Percentiles rank a stretch among this genome's conserved stretches.
These are phyloP conservation scores for Pelvicachromis taeniatus DNA, from an alignment of 2,113 vertebrate genomes.

Conservation along the genomic window DNA sequence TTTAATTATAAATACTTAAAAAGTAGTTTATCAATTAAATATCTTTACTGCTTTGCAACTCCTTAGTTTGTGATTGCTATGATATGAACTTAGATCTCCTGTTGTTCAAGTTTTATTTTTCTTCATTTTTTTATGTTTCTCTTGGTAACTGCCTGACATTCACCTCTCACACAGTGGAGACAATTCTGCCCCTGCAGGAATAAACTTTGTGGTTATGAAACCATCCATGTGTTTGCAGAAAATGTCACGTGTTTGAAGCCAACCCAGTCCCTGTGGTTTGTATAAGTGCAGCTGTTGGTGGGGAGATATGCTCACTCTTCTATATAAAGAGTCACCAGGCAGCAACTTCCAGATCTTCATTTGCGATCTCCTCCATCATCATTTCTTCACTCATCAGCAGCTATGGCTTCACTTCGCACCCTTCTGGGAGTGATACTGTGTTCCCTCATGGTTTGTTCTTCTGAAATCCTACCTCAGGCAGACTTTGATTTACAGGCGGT, in stretches of 20 bases:
- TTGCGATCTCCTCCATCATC: neutral
- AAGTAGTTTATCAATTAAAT: neutral
- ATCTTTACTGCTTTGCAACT: neutral
- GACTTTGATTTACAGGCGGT: conserved; percentile 80
- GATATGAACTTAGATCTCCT: neutral
- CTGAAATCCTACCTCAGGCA: conserved; percentile 42
- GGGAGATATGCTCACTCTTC: neutral
- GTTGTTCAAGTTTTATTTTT: neutral
- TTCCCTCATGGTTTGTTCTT: conserved; percentile 6
- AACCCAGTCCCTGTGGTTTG: conserved; percentile 15
- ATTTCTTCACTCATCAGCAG: neutral
- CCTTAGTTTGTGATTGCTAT: neutral
- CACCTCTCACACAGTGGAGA: neutral
- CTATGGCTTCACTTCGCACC: conserved; percentile 41
- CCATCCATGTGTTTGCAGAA: neutral
- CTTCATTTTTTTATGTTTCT: neutral
- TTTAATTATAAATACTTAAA: too few species aligned
- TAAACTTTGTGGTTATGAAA: neutral
- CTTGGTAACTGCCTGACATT: neutral
- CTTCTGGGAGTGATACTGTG: conserved; percentile 52
- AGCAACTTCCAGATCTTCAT: neutral
- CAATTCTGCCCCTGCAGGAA: neutral
- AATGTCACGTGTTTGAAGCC: conserved; percentile 42
- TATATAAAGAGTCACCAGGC: conserved; percentile 51
- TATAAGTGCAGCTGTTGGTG: neutral